Evolutionary conservation across 2,888 invertebrate genomes (phyloP), one percentile per base, ranked within the genome.

Genomic region (Celastrina argiolus): DNA sequence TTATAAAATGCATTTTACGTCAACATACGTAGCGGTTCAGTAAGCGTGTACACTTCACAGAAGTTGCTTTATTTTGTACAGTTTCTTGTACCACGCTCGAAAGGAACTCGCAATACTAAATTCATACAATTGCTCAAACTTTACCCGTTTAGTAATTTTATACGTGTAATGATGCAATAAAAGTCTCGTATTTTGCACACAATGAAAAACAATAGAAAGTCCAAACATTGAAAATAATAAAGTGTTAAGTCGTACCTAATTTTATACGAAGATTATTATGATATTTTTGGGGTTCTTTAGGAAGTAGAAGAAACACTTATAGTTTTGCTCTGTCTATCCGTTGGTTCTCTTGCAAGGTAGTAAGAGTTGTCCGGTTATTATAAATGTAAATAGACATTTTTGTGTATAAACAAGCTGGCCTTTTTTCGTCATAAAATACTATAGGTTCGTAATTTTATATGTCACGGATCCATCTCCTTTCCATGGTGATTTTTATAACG

Each of bases 1-100:
- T 85, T 86, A 87, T 82, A 83, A 85, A 85, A 85, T 83, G 80
- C 82, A 83, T 85, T 88, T 85, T 87, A 83, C 80, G 83, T 88
- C 84, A 84, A 83, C 83, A 84, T 79, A 84, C 77, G 80, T 76
- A 78, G 75, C 75, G 76, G 74, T 80, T 76, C 77, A 73, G 78
- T 78, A 78, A 81, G 79, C 79, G 74, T 78, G 78, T 78, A 79
- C 73, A 76, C 77, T 82, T 78, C 74, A 74, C 74, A 71, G 74
- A 78, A 80, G 76, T 82, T 79, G 76, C 76, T 82, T 82, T 84
- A 84, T 85, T 82, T 82, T 76, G 76, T 79, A 59, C 42, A 77
- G 75, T 80, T 79, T 73, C 72, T 74, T 73, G 72, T 65, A 69
- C 73, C 69, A 75, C 75, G 77, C 76, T 75, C 72, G 73, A 75